Evolutionary conservation across 1,140 invertebrate genomes (phyloP).

Genomic region (Ceratina japonica): DNA sequence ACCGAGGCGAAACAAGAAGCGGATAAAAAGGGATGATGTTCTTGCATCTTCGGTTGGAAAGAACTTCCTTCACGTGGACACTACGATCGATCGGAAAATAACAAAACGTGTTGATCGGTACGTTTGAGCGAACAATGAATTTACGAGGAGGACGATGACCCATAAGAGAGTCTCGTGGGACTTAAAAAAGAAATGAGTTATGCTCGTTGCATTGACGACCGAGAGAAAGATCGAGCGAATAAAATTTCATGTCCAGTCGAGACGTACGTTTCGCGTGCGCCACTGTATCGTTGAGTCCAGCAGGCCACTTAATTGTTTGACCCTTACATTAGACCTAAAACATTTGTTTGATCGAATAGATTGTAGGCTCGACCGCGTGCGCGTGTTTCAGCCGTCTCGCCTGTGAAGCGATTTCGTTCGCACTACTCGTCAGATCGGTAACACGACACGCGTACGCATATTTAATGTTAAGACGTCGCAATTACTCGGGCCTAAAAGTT

Average conservation of each 20-base stretch:
- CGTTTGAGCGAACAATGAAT: background rate
- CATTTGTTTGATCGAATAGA: slow-evolving; percentile 38
- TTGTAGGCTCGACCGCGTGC: slow-evolving; percentile 46
- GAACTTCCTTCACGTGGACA: background rate
- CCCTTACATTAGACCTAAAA: slow-evolving; percentile 25
- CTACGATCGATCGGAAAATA: background rate
- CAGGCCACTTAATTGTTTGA: slow-evolving; percentile 45
- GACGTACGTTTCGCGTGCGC: slow-evolving; percentile 36
- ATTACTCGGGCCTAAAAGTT: slow-evolving; percentile 57
- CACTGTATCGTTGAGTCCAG: slow-evolving; percentile 36
- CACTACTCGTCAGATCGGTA: slow-evolving; percentile 49
- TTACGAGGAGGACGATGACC: too few relatives aligned
- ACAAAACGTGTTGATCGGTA: slow-evolving; percentile 12
- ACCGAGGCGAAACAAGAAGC: background rate
- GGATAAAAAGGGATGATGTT: slow-evolving; percentile 6
- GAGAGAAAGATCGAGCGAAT: background rate
- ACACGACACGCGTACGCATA: slow-evolving; percentile 30
- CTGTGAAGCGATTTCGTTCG: slow-evolving; percentile 52
- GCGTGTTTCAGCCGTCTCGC: slow-evolving; percentile 47
- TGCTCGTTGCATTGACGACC: background rate
- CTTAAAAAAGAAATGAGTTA: background rate
- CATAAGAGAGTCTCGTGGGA: background rate
- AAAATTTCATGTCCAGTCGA: slow-evolving; percentile 10
- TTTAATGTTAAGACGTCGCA: slow-evolving; percentile 48
- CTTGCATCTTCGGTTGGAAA: background rate